Evolutionary conservation across 2,113 vertebrate species (phyloP).

Genomic region (Macquaria australasica): DNA sequence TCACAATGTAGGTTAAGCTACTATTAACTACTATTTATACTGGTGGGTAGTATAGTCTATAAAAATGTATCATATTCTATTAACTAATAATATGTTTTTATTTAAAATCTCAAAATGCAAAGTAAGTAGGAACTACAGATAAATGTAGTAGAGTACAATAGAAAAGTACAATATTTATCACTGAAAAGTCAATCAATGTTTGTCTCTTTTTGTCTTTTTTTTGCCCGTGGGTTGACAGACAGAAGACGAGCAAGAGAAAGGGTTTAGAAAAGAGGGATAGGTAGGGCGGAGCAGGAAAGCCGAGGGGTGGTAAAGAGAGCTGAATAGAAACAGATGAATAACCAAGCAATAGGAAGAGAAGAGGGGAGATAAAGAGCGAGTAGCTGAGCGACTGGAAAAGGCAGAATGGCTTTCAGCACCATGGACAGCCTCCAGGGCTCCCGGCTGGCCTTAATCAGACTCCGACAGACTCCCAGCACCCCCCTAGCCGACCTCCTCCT

Average conservation of each 20-base stretch:
- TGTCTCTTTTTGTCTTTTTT: not conserved
- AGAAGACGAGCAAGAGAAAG: not conserved
- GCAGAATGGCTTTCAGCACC: conserved; percentile 69
- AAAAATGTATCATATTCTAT: not conserved
- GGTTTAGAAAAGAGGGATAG: not conserved
- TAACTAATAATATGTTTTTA: not conserved
- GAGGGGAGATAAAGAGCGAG: not conserved
- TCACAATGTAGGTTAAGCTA: not conserved
- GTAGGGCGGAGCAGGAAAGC: not conserved
- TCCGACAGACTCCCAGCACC: conserved; percentile 46
- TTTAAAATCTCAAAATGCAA: not conserved
- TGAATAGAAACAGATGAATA: conserved; percentile 25
- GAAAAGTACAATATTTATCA: not conserved
- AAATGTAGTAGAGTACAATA: not conserved
- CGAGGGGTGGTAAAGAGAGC: not conserved
- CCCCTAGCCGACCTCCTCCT: conserved; percentile 16
- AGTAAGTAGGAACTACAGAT: not conserved
- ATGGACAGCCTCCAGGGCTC: conserved; percentile 65
- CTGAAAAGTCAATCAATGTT: not conserved
- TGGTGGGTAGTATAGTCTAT: not conserved
- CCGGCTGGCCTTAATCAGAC: conserved; percentile 43
- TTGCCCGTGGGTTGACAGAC: not conserved
- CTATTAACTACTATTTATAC: not conserved
- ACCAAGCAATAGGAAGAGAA: conserved; percentile 1
- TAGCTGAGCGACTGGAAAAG: conserved; percentile 13